These are phyloP conservation scores for Hemibagrus wyckioides DNA, from an alignment of 2,113 vertebrate species.

Conservation along the genomic window DNA sequence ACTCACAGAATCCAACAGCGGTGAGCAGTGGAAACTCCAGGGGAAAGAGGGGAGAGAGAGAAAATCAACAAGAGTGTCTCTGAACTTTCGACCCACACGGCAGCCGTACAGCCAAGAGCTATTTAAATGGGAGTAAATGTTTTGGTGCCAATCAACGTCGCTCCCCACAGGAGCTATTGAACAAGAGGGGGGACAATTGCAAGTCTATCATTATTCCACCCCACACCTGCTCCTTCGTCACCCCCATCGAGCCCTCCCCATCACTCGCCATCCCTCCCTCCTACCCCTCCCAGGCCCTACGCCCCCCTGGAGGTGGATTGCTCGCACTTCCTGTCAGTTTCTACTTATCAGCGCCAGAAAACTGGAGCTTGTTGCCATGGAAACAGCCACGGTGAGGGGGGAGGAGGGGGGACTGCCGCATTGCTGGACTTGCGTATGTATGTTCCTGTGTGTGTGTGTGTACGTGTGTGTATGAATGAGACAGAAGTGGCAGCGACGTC, in stretches of 20 bases:
- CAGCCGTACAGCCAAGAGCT: conserved; percentile 45
- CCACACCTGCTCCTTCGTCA: conserved; percentile 45
- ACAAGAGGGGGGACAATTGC: conserved; percentile 43
- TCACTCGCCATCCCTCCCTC: conserved; percentile 9
- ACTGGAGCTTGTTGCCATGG: conserved; percentile 78
- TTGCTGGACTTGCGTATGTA: conserved; percentile 66
- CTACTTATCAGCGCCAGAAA: conserved; percentile 73
- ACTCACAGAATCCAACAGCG: not conserved
- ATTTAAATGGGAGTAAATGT: conserved; percentile 61
- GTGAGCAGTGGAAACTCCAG: not conserved
- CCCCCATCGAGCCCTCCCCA: conserved; percentile 32
- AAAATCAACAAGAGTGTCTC: conserved; percentile 49
- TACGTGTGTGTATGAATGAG: conserved; percentile 17
- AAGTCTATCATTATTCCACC: conserved; percentile 50
- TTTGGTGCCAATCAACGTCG: conserved; percentile 54
- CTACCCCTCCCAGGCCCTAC: not conserved
- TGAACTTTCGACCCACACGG: conserved; percentile 59
- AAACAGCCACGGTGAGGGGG: conserved; percentile 71
- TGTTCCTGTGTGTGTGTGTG: conserved; percentile 33
- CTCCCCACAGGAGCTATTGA: conserved; percentile 47
- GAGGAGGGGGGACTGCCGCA: conserved; percentile 70
- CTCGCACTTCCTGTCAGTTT: conserved; percentile 75
- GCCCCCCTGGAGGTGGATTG: conserved; percentile 62
- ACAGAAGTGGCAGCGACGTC: not conserved
- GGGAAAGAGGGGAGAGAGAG: not conserved